phyloP scores from a whole-genome alignment of 1,140 invertebrate species.

The Monomorium pharaonis region DNA sequence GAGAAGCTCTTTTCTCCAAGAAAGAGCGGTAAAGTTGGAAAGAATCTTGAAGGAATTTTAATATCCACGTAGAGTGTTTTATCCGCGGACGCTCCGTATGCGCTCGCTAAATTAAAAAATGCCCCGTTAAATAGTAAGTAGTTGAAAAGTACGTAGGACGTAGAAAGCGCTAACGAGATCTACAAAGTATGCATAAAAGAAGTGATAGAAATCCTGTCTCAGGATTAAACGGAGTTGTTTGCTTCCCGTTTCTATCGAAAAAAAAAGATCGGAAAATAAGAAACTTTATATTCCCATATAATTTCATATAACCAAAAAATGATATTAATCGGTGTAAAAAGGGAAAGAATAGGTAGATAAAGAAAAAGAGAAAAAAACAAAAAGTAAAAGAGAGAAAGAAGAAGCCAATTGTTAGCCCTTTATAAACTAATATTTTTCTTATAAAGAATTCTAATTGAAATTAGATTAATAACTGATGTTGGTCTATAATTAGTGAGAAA shows the following conservation, averaged over 20 bases:
- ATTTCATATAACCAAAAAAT: conserved; percentile 38
- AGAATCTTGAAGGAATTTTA: conserved; percentile 65
- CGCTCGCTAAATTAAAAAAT: conserved; percentile 65
- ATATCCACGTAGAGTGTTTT: conserved; percentile 65
- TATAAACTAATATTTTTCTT: background rate
- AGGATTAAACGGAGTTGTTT: conserved; percentile 51
- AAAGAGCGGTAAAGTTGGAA: conserved; percentile 20
- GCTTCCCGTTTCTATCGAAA: conserved; percentile 19
- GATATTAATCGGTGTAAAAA: conserved; percentile 15
- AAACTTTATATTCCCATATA: conserved; percentile 46
- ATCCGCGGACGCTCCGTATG: conserved; percentile 10
- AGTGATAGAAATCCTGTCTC: conserved; percentile 35
- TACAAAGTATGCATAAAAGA: conserved; percentile 53
- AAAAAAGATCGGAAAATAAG: conserved; percentile 14
- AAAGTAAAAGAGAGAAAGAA: background rate
- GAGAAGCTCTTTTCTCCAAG: background rate
- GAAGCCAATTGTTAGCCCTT: background rate
- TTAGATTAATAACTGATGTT: background rate
- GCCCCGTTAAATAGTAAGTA: conserved; percentile 59
- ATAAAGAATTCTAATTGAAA: background rate
- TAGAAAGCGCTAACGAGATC: conserved; percentile 39
- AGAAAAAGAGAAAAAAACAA: background rate
- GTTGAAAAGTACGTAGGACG: conserved; percentile 41
- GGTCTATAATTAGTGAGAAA: background rate
- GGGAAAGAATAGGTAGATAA: background rate